These are phyloP conservation scores for Leptodactylus fallax DNA, from an alignment of 2,797 vertebrate genomes.

Conservation along the genomic window DNA sequence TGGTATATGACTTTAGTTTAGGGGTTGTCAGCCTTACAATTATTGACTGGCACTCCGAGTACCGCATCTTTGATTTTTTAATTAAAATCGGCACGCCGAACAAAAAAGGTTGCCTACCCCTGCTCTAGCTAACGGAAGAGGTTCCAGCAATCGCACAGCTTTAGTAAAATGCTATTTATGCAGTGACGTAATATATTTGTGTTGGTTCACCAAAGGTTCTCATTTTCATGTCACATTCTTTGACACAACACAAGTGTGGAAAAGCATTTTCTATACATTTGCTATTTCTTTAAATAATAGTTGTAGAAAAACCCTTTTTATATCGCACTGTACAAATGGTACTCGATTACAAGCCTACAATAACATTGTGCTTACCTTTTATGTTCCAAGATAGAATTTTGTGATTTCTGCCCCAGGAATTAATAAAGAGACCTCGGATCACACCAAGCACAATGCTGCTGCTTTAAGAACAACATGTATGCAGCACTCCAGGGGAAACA, in stretches of 20 bases:
- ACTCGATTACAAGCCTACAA: slow-evolving; percentile 9
- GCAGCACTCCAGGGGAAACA: neutral
- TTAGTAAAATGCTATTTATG: neutral
- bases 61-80: no score
- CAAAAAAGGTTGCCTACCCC: no score
- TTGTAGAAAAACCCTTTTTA: neutral
- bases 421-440: slow-evolving; percentile 1
- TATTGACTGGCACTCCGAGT: no score
- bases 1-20: no score
- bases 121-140: no score
- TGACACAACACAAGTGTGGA: neutral
- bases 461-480: neutral
- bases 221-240: neutral
- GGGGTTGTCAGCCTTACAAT: no score
- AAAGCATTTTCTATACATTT: neutral
- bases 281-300: neutral
- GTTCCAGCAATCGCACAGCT: neutral
- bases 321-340: neutral
- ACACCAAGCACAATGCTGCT: neutral
- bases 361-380: neutral
- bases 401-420: slow-evolving; percentile 18
- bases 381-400: slow-evolving; percentile 8
- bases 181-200: neutral
- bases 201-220: neutral
- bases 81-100: no score